Evolutionary conservation across 2,797 vertebrate species (phyloP), one percentile per base, ranked within the genome.

Genomic region (Heliangelus exortis): DNA sequence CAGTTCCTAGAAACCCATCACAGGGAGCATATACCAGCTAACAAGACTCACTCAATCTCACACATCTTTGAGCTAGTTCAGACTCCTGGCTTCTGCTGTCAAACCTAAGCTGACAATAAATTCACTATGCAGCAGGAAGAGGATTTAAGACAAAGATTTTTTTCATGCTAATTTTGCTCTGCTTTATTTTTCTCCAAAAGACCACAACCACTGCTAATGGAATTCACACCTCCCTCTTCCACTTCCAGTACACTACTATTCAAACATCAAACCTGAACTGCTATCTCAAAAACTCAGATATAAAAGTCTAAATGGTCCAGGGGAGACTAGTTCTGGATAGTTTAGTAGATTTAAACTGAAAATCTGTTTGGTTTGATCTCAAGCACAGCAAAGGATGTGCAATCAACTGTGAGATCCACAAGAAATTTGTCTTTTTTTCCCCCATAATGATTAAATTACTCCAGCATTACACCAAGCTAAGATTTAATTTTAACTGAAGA

Each of bases 311-410:
- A 77, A 48, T 5, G 16, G 41, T 19, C 1, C 4, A 53, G 17
- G 66, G 28, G 62, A 61, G 25, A 53, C 13, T 51, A 63, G 55
- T 15, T 31, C 31, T n/a, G 29, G 33, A n/a, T 31, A 65, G 26
- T 16, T 68, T 4, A 53, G 51, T 12, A 69, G 39, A 59, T 75
- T 54, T 54, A 66, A 54, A 53, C 1, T 75, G 13, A 85, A 65
- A 62, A 34, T n/a, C n/a, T n/a, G n/a, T n/a, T n/a, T 0, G 0
- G 28, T 34, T 28, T 3, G 34, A 68, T 78, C 78, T 68, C 53
- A 76, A 15, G 10, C 21, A 69, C 47, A 68, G 34, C 10, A 34
- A 15, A 67, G 6, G 7, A 58, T 22, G 15, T 54, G 10, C n/a
- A 69, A 82, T 45, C 15, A 48, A 79, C 8, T 58, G 31, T 15